Evolutionary conservation across 2,113 vertebrate species (phyloP).

Genomic region (Dunckerocampus dactyliophorus): DNA sequence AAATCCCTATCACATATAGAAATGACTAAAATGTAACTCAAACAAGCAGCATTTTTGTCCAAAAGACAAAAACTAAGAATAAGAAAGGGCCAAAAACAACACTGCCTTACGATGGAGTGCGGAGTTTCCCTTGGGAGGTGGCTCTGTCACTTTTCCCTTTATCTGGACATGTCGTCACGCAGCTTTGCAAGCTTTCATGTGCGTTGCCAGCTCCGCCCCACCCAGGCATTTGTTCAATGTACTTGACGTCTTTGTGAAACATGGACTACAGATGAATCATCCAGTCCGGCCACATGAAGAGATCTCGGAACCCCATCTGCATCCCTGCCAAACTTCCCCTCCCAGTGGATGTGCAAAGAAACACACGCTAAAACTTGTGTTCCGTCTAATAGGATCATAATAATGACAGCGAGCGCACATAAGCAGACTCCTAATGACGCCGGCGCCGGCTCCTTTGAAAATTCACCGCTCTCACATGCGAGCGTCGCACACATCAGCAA

Average conservation of each 20-base stretch:
- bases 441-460: slow-evolving; percentile 14
- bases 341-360: not conserved
- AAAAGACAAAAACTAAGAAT: no score
- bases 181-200: slow-evolving; percentile 1
- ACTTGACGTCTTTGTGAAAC: slow-evolving; percentile 6
- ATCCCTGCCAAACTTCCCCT: not conserved
- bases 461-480: not conserved
- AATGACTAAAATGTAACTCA: no score
- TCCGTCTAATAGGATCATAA: not conserved
- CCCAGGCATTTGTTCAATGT: slow-evolving; percentile 3
- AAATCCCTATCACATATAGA: no score
- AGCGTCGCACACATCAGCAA: slow-evolving; percentile 20
- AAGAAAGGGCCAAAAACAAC: no score
- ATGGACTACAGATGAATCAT: slow-evolving; percentile 9
- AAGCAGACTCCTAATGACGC: slow-evolving; percentile 5
- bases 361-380: not conserved
- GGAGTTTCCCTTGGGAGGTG: not conserved
- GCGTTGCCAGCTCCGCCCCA: not conserved
- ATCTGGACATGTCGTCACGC: not conserved
- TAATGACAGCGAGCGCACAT: not conserved
- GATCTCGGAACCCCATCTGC: not conserved
- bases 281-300: slow-evolving; percentile 1
- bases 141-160: slow-evolving; percentile 1
- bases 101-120: no score
- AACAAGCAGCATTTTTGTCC: no score